Evolutionary conservation across 1,140 invertebrate genomes (phyloP), one percentile per base, ranked within the genome.

Genomic region (Paraescarpia echinospica): DNA sequence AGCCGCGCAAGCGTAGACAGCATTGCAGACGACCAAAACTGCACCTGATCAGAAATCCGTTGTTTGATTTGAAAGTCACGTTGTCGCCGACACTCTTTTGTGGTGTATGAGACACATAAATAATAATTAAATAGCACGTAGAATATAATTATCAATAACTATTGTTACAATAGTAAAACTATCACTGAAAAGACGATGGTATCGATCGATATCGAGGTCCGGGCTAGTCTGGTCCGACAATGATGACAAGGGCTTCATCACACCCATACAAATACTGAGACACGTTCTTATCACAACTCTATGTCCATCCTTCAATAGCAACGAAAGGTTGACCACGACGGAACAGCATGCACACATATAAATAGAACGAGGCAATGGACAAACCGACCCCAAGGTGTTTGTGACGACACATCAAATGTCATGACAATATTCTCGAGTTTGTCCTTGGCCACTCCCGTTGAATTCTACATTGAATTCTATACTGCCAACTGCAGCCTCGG

Each of bases 51-150:
- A 77, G 59, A 77, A 77, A 77, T 77, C 27, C 59, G 59, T 77
- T 18, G 27, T 77, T 77, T 77, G 59, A 22, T 77, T 77, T 77
- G 59, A 77, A 77, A 77, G 18, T 31, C 59, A 6, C 59, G 59
- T 31, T 31, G 59, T 31, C 22, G 48, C 48, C 48, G 27, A 77
- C 22, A 77, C 27, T 12, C 27, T 6, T 2, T 77, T 31, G 59
- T 18, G 59, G 59, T 31, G 27, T 77, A 77, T 27, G 59, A 77
- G 59, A 77, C 14, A 27, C 22, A 77, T 77, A 77, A 77, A 77
- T 77, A 77, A 77, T 77, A 77, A 77, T 77, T 77, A 77, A 77
- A 77, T 77, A 77, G 59, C 59, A 77, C 59, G 59, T 77, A 77
- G 59, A 77, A 77, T 77, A 77, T 12, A 27, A 77, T n/a, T n/a